Evolutionary conservation across 2,888 invertebrate genomes (phyloP).

Genomic region (Slavum lentiscoides): DNA sequence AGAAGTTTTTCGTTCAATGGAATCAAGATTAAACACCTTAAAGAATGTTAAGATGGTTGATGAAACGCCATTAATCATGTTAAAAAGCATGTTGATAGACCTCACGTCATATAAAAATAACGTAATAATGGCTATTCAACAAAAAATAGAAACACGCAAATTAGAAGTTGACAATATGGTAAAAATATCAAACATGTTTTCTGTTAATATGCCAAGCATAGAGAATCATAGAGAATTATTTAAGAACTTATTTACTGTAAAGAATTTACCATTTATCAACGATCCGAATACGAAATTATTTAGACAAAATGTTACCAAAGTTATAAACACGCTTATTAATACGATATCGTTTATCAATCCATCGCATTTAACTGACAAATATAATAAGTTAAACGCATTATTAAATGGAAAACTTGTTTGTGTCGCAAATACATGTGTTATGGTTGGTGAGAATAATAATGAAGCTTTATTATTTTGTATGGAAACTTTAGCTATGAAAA

Average conservation of each 20-base stretch:
- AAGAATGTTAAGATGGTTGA: not conserved
- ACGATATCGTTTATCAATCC: conserved; percentile 78
- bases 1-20: conserved; percentile 7
- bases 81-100: conserved; percentile 7
- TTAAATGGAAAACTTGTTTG: conserved; percentile 59
- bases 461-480: conserved; percentile 36
- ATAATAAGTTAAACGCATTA: conserved; percentile 71
- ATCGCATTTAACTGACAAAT: conserved; percentile 75
- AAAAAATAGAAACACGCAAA: not conserved
- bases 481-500: conserved; percentile 30
- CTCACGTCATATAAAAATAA: conserved; percentile 36
- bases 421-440: conserved; percentile 32
- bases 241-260: not conserved
- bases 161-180: not conserved
- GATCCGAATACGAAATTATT: conserved; percentile 35
- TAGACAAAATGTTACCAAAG: conserved; percentile 36
- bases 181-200: conserved; percentile 10
- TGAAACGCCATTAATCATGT: not conserved
- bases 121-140: not conserved
- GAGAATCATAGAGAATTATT: conserved; percentile 39
- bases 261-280: conserved; percentile 5
- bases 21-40: conserved; percentile 8
- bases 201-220: conserved; percentile 5
- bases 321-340: conserved; percentile 85
- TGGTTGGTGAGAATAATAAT: conserved; percentile 14